Evolutionary conservation across 2,113 vertebrate genomes (phyloP), one percentile per base, ranked within the genome.

Genomic region (Varanus komodoensis): DNA sequence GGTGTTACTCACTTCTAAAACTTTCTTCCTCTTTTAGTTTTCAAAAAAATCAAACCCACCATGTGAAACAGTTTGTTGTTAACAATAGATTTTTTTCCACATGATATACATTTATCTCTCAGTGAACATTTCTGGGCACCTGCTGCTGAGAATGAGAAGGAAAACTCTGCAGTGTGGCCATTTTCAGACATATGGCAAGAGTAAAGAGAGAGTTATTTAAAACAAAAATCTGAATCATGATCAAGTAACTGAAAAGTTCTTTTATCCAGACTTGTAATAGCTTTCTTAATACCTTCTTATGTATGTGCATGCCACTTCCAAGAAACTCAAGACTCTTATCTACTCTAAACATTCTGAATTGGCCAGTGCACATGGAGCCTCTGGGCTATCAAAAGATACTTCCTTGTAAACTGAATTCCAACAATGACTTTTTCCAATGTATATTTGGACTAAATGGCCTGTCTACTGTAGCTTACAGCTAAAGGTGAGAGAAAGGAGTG

Each of bases 1-100:
- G 93, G 93, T 95, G 94, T 80, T 38, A 86, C 93, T 80, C 93
- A 90, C 2, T 2, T 82, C 93, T 93, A 95, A 88, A 79, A 89
- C 82, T 78, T 95, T 96, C 97, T 97, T 97, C 96, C 97, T 96
- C 97, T 96, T 97, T 96, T 97, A 94, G 61, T 61, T 93, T 67
- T 38, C 93, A 97, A 44, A 44, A 44, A 44, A 93, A 93, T 90
- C 96, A 97, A 97, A 97, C 96, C 84, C 94, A 38, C n/a, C 94
- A 44, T 95, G 91, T 95, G 96, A 95, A 97, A 97, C 96, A 79
- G 50, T 23, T 69, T 77, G 34, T 91, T 90, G 92, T 93, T 97
- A 96, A 96, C 38, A 97, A 95, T 91, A 94, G 57, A 44, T 44
- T 44, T 84, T 88, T 94, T 95, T 78, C 94, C 91, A 83, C 91